Conservation (phyloP, 2,113 vertebrate species). For the Varanus salvator region DNA sequence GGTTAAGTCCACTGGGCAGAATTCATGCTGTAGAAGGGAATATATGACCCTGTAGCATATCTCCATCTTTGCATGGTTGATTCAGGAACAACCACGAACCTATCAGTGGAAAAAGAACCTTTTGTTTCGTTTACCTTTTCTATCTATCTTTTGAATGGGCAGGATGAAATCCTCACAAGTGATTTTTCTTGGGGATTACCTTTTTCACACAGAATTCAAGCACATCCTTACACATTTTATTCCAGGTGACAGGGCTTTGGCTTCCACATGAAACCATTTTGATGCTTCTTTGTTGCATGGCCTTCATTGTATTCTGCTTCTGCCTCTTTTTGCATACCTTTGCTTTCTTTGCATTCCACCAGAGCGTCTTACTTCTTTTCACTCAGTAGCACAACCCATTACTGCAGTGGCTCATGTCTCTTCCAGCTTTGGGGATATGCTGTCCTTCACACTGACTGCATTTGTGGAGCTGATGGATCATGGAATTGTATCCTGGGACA, state of each 20-base stretch:
- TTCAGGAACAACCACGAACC: background rate
- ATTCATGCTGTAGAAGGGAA: background rate
- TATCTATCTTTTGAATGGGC: background rate
- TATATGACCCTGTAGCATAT: background rate
- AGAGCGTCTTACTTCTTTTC: slow-evolving; percentile 50
- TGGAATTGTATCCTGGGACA: slow-evolving; percentile 98
- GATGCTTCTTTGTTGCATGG: slow-evolving; percentile 29
- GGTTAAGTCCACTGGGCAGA: background rate
- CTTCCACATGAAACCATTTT: slow-evolving; percentile 24
- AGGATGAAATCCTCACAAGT: background rate
- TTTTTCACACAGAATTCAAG: background rate
- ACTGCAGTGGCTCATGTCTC: slow-evolving; percentile 67
- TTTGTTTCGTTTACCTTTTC: background rate
- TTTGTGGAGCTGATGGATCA: slow-evolving; percentile 99
- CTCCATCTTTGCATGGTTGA: background rate
- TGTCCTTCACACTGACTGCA: slow-evolving; percentile 97
- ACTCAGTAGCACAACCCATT: background rate
- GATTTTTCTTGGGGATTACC: background rate
- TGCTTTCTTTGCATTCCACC: slow-evolving; percentile 42
- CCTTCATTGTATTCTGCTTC: slow-evolving; percentile 58
- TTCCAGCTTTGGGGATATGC: slow-evolving; percentile 96
- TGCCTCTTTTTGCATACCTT: slow-evolving; percentile 42
- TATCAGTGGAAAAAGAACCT: background rate
- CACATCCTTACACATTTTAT: slow-evolving; percentile 35
- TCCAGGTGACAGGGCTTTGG: slow-evolving; percentile 35